Conservation (phyloP, 1,140 invertebrate species). For the Teleopsis dalmanni region DNA sequence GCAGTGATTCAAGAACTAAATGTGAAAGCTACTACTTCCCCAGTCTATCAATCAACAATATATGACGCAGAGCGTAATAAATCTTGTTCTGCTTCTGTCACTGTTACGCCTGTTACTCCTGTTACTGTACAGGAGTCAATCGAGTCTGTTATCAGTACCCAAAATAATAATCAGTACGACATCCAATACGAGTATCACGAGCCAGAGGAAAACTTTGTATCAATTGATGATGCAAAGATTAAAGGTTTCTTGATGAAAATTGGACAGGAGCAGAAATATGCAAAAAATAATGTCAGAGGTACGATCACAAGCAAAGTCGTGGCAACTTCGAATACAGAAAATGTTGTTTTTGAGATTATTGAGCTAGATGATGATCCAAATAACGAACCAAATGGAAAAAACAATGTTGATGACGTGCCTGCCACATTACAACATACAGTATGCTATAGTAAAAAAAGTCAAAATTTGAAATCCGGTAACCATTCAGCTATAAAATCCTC, state of each 20-base stretch:
- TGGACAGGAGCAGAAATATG: slow-evolving; percentile 20
- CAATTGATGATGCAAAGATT: slow-evolving; percentile 38
- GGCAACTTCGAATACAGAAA: background rate
- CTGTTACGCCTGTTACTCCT: no score
- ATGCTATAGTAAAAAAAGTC: background rate
- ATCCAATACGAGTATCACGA: slow-evolving; percentile 23
- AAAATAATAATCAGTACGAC: background rate
- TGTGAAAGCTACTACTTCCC: no score
- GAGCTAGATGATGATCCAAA: slow-evolving; percentile 29
- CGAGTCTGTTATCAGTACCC: no score
- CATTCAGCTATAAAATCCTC: background rate
- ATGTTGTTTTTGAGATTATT: slow-evolving; percentile 21
- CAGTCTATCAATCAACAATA: no score
- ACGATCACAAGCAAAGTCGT: background rate
- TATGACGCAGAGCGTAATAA: no score
- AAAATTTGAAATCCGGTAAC: background rate
- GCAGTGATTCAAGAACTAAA: no score
- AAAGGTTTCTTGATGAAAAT: slow-evolving; percentile 28
- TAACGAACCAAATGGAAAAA: slow-evolving; percentile 11
- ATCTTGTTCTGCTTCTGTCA: no score
- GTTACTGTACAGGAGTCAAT: no score
- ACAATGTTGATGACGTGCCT: background rate
- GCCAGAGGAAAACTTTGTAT: slow-evolving; percentile 39
- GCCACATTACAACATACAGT: background rate
- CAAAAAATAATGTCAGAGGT: background rate